Percentiles rank a stretch among this genome's conserved stretches.
Evolutionary conservation across 2,888 invertebrate species (phyloP).

Genomic region (Drosophila pseudotalamancana): DNA sequence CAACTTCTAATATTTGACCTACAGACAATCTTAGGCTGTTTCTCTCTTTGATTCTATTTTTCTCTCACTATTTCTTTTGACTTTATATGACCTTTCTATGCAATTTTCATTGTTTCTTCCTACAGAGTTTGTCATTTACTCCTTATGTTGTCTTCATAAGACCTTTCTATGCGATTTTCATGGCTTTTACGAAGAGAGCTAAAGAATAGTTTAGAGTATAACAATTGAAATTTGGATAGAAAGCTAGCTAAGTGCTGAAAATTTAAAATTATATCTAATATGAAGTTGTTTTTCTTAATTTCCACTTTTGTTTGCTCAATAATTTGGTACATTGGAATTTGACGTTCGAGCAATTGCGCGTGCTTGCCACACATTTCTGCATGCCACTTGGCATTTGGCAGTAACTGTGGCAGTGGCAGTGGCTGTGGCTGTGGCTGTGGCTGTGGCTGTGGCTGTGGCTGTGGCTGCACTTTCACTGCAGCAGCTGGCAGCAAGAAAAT

Average conservation of each 20-base stretch:
- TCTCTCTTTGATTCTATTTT: background rate
- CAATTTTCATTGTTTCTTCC: background rate
- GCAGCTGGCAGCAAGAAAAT: slow-evolving; percentile 50
- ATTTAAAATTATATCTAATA: too few relatives aligned
- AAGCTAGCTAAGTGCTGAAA: too few relatives aligned
- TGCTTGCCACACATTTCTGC: slow-evolving; percentile 35
- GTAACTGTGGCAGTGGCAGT: too few relatives aligned
- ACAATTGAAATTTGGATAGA: too few relatives aligned
- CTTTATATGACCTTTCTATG: background rate
- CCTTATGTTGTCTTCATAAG: background rate
- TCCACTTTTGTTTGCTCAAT: background rate
- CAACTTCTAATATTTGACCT: too few relatives aligned
- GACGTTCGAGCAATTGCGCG: slow-evolving; percentile 8
- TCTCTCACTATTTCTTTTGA: background rate
- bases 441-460: slow-evolving; percentile 25
- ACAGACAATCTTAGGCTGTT: too few relatives aligned
- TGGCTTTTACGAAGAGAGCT: background rate
- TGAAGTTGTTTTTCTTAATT: too few relatives aligned
- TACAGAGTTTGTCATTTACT: background rate
- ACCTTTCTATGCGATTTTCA: background rate
- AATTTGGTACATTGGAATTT: background rate
- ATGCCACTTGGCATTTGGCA: too few relatives aligned
- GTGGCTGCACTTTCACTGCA: slow-evolving; percentile 64
- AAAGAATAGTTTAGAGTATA: background rate
- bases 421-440: too few relatives aligned